A percentile compares a stretch with the other conserved stretches of the same genome.
Evolutionary conservation across 2,888 invertebrate genomes (phyloP).

Genomic region (Cantharis flavilabris): DNA sequence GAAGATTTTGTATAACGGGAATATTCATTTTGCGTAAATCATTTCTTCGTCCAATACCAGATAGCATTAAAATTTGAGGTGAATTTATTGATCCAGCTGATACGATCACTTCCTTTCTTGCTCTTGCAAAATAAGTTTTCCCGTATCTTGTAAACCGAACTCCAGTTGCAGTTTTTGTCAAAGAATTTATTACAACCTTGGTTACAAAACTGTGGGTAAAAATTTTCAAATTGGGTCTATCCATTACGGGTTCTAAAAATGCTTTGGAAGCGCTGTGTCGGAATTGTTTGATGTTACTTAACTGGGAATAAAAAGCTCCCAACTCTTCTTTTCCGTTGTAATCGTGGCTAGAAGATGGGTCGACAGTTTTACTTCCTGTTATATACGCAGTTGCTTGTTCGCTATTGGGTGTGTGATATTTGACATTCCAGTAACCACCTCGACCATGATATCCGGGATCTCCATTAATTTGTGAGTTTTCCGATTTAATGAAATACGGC

Average conservation of each 20-base stretch:
- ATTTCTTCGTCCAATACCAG: slow-evolving; percentile 72
- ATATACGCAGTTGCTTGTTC: slow-evolving; percentile 66
- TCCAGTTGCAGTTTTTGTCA: slow-evolving; percentile 63
- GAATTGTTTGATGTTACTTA: slow-evolving; percentile 69
- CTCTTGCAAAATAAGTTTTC: slow-evolving; percentile 58
- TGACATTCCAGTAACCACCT: slow-evolving; percentile 69
- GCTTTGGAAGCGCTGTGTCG: slow-evolving; percentile 78
- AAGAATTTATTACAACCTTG: slow-evolving; percentile 66
- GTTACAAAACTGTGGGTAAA: slow-evolving; percentile 71
- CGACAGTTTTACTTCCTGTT: slow-evolving; percentile 63
- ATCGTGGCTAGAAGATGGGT: slow-evolving; percentile 71
- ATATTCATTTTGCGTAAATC: slow-evolving; percentile 65
- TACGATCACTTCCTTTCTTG: slow-evolving; percentile 74
- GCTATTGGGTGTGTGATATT: slow-evolving; percentile 64
- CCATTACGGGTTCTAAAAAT: slow-evolving; percentile 69
- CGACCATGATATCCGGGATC: slow-evolving; percentile 68
- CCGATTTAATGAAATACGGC: slow-evolving; percentile 75
- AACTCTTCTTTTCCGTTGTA: slow-evolving; percentile 67
- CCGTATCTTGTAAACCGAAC: slow-evolving; percentile 69
- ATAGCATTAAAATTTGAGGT: slow-evolving; percentile 81
- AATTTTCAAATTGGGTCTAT: slow-evolving; percentile 69
- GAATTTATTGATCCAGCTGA: slow-evolving; percentile 80
- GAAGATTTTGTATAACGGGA: slow-evolving; percentile 64
- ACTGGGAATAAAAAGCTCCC: slow-evolving; percentile 71
- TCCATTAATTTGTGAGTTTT: slow-evolving; percentile 64